Base-by-base conservation (phyloP, 1,140 invertebrate species). In the Globodera ellingtonae region DNA sequence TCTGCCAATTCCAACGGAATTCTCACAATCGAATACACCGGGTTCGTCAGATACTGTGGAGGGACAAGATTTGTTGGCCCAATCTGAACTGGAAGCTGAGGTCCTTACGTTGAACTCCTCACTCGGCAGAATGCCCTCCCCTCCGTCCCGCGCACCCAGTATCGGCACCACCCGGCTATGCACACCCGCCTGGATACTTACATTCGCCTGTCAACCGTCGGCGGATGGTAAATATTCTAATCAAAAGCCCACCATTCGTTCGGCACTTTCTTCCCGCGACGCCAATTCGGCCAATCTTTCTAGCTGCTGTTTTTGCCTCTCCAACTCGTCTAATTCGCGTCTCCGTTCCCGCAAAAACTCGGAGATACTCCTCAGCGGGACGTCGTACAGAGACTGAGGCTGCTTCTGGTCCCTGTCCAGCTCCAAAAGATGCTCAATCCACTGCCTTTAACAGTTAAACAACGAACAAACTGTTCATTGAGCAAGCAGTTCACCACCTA, bases 281-380 rank as follows among this genome's bases (percentile, higher is more conserved):
- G 52, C 75, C 67, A 76, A 76, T 24, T 76, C 21, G 21, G 75
- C 75, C 75, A 76, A 35, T 76, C 21, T 21, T 67, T 76, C 75
- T n/a, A 76, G 21, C 46, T 76, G 75, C 13, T 46, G 75, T 18
- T 76, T 76, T 69, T 76, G 75, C 21, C 21, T 46, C 67, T 76
- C 75, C 59, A 76, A 66, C 46, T 76, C 62, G 67, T 62, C 62
- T 9, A 76, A 50, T 76, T 35, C 75, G 10, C 48, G 50, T 3
- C 75, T 50, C 62, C 59, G 21, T 21, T 59, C 75, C 18, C 67
- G 44, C 48, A 67, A 66, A 67, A 76, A 76, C 48, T 76, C 75
- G 47, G 75, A 67, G 67, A 76, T 76, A 47, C 62, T 62, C 21
- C 75, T 50, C 62, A 76, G 47, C 47, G 75, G 59, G 15, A 76